Evolutionary conservation across 1,140 invertebrate species (phyloP).

Genomic region (Drosophila tropicalis): DNA sequence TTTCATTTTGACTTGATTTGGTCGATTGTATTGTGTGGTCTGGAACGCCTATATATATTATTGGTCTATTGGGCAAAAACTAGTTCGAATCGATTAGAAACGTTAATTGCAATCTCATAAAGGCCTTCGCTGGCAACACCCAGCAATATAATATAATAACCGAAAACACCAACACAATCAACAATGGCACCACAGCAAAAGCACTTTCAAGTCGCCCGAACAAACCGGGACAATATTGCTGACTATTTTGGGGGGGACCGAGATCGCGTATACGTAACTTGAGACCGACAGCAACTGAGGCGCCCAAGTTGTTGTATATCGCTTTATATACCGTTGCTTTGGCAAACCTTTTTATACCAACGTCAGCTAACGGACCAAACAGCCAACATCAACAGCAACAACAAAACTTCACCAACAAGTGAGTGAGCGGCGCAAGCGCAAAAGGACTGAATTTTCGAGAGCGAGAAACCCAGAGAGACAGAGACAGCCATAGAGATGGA

Average conservation of each 20-base stretch:
- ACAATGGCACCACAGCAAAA: conserved; percentile 61
- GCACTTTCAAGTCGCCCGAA: conserved; percentile 76
- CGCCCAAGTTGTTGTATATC: conserved; percentile 78
- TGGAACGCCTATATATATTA: conserved; percentile 29
- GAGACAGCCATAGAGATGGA: conserved; percentile 15
- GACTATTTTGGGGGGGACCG: conserved; percentile 18
- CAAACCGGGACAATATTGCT: conserved; percentile 59
- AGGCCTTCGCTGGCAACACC: conserved; percentile 78
- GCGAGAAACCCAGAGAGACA: conserved; percentile 25
- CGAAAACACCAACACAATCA: conserved; percentile 3
- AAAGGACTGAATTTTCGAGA: conserved; percentile 61
- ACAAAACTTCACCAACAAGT: conserved; percentile 71
- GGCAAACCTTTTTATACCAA: conserved; percentile 59
- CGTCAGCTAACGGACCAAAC: conserved; percentile 31
- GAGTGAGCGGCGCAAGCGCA: conserved; percentile 48
- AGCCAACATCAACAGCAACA: conserved; percentile 14
- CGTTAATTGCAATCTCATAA: conserved; percentile 63
- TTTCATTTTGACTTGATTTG: conserved; percentile 56
- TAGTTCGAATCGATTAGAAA: conserved; percentile 71
- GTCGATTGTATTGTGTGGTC: conserved; percentile 14
- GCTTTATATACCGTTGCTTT: conserved; percentile 72
- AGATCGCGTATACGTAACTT: conserved; percentile 61
- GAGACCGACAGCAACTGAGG: conserved; percentile 74
- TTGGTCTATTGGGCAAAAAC: conserved; percentile 34
- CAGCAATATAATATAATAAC: conserved; percentile 44